Evolutionary conservation across 2,888 invertebrate genomes (phyloP), one percentile per base, ranked within the genome.

Genomic region (Agrochola macilenta): DNA sequence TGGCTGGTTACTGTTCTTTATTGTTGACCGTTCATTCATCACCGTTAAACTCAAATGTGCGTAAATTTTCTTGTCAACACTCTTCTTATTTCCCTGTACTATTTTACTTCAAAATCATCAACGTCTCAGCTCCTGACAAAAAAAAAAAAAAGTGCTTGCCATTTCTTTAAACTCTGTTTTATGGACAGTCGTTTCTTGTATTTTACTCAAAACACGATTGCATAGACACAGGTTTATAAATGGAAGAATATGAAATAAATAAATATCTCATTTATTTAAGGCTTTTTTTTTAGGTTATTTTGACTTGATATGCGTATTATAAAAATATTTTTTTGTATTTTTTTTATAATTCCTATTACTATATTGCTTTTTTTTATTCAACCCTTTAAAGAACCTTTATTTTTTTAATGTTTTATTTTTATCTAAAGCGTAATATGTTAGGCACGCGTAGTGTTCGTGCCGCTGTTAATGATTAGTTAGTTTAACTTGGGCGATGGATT

Each of bases 361-460:
- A 71, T 49, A 23, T 68, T 64, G 17, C n/a, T 39, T 39, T 68
- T 49, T 30, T 68, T 49, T 30, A n/a, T 17, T 35, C 11, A 68
- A 9, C 14, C 14, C 14, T 64, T 8, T 70, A 43, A 0, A 23
- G 17, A 9, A 54, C 14, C 12, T 35, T 64, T 73, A 73, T 14
- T 20, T 39, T 5, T 17, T 58, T 5, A 23, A 20, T 57, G 3
- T 4, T 20, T 58, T 14, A 20, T 20, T 52, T 30, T 23, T 58
- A n/a, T 43, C 11, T 49, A 14, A 61, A 35, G 12, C 26, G 26
- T 43, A 20, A 17, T 35, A 9, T 17, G 39, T 52, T 14, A 54
- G 78, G 39, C 84, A 84, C 75, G 75, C 46, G 83, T 79, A 76
- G 78, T 78, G 70, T 46, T 70, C 68, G 70, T 71, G 75, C 68